Conservation (phyloP, 1,140 invertebrate species). For the Drosophila lacteicornis region DNA sequence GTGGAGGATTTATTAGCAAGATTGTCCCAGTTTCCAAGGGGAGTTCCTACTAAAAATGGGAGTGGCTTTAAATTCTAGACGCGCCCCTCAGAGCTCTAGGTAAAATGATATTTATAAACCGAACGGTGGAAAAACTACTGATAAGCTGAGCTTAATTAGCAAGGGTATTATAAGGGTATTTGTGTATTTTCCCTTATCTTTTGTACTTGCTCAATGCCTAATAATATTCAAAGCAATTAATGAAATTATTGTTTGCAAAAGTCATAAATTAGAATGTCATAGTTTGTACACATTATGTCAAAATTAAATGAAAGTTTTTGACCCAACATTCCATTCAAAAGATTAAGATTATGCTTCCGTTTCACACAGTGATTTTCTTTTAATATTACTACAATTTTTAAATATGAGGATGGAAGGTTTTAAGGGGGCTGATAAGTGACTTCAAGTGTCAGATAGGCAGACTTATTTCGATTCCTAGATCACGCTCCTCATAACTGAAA, state of each 20-base stretch:
- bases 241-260: neutral
- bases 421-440: slow-evolving; percentile 32
- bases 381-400: neutral
- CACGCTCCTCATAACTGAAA: slow-evolving; percentile 38
- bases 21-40: neutral
- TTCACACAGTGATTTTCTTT: neutral
- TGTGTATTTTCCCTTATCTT: neutral
- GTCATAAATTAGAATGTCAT: slow-evolving; percentile 26
- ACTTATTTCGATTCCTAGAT: slow-evolving; percentile 16
- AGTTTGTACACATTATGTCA: slow-evolving; percentile 32
- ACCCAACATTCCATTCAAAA: neutral
- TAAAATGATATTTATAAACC: neutral
- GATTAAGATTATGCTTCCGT: neutral
- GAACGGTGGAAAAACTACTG: slow-evolving; percentile 1
- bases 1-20: slow-evolving; percentile 9
- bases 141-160: slow-evolving; percentile 19
- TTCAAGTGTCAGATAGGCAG: slow-evolving; percentile 28
- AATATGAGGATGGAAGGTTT: neutral
- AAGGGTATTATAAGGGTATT: slow-evolving; percentile 49
- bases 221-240: slow-evolving; percentile 8
- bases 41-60: neutral
- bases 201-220: neutral
- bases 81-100: neutral
- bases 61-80: neutral
- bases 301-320: slow-evolving; percentile 6